Conservation (phyloP, 2,113 vertebrate species). For the Zosterops borbonicus region DNA sequence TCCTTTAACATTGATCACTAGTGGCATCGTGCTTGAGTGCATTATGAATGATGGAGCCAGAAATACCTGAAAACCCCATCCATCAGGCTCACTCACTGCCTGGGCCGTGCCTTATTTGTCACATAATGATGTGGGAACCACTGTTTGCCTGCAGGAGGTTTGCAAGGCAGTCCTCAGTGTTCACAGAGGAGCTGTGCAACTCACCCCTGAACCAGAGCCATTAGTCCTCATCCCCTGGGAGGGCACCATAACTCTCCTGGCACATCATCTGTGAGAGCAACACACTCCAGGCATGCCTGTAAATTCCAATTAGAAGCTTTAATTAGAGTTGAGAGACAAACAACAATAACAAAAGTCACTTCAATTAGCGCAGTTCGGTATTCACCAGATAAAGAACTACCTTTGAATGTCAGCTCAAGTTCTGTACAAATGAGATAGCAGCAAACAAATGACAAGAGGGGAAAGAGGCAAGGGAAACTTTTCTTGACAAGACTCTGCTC, state of each 20-base stretch:
- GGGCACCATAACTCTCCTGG: neutral
- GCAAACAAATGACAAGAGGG: neutral
- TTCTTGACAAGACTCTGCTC: neutral
- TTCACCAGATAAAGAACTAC: neutral
- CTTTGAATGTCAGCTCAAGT: neutral
- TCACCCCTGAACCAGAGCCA: neutral
- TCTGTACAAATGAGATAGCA: neutral
- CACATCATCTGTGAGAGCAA: neutral
- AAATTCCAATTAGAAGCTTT: conserved; percentile 5
- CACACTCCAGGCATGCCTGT: neutral
- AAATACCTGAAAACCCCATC: neutral
- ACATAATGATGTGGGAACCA: neutral
- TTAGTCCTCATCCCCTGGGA: neutral
- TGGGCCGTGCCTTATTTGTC: neutral
- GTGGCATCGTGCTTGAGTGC: neutral
- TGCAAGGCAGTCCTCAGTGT: neutral
- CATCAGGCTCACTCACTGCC: neutral
- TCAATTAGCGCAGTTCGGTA: neutral
- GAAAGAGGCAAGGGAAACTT: neutral
- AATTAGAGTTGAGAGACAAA: conserved; percentile 14
- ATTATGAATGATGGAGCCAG: conserved; percentile 8
- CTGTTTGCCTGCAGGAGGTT: neutral
- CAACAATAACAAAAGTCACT: neutral
- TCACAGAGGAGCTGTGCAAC: neutral
- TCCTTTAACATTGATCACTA: neutral